Evolutionary conservation across 1,140 invertebrate species (phyloP), one percentile per base, ranked within the genome.

Genomic region (Drosophila tsacasi): DNA sequence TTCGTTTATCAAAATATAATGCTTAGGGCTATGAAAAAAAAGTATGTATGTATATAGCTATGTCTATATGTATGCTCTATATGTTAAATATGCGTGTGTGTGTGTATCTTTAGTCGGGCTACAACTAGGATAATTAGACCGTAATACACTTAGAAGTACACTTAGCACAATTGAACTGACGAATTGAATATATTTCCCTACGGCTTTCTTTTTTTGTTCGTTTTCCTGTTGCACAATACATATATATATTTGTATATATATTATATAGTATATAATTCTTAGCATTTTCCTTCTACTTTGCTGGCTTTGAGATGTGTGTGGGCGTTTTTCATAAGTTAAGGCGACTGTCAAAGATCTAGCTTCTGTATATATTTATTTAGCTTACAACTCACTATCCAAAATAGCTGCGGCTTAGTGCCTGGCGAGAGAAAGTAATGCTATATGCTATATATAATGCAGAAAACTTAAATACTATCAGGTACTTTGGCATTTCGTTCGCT

Each of bases 381-480:
- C 30, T n/a, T 65, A 25, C 27, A 59, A 54, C 37, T 39, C 13
- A 19, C 57, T 40, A 60, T 80, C 62, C 21, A 44, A 65, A 54
- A 37, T 32, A 52, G 55, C 44, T 12, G 49, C 21, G 8, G 17
- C 62, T 17, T 63, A 58, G 30, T 37, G 49, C 2, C 49, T 21
- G 27, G 60, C 61, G 61, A 27, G 54, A 78, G 55, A 69, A 61
- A 42, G 19, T 57, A 66, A 35, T 63, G 35, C 47, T 61, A 67
- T 37, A n/a, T n/a, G n/a, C n/a, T n/a, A n/a, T n/a, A n/a, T n/a
- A 32, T 21, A 42, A 76, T 76, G 47, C 47, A 61, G 50, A 78
- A 72, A 59, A 54, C 84, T 89, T 87, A 89, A 87, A 89, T 87
- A 90, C 81, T 91, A 91, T 91, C 89, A 91, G 89, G 89, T 91